Base-by-base conservation (phyloP, 1,140 invertebrate genomes). In the Ectropis grisescens region DNA sequence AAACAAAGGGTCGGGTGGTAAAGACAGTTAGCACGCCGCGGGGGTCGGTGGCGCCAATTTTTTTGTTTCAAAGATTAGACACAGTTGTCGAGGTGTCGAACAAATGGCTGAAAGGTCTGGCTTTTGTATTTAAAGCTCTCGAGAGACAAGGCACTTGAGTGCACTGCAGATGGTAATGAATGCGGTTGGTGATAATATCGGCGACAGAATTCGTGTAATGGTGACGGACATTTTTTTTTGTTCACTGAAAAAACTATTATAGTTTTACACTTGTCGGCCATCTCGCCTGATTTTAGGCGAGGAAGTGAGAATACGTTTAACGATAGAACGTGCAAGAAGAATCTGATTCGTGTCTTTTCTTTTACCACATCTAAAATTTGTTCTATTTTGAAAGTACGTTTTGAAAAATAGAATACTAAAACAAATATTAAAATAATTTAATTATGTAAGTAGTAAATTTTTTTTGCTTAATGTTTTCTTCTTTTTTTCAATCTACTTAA, bases 41-140 rank as follows among this genome's bases (percentile, higher is more conserved):
- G 57, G 58, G 65, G 65, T 47, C 46, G 41, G 40, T 47, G 74
- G 74, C 74, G 74, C 74, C 74, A 72, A 74, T 51, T 79, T 78
- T 75, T 79, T 79, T 47, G 38, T 29, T 41, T 46, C 52, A 47
- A 43, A 56, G 55, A 64, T 61, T 67, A 61, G 37, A 52, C n/a
- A 45, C 41, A 34, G 46, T 44, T 40, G 47, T 29, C 23, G 50
- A 68, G 66, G 74, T 72, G 74, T 66, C 53, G 57, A 55, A 64
- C 69, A 76, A 79, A 79, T 53, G 67, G 74, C 43, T 61, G 57
- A 60, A 58, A 71, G 49, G 58, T 74, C 71, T 80, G 71, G 40
- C 52, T 71, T 69, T 64, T 67, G 59, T 66, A 61, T 33, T 49
- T 38, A 38, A 35, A 47, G 35, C 38, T 32, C 35, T 58, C 51